A percentile compares a stretch with the other conserved stretches of the same genome.
Evolutionary conservation across 1,140 invertebrate genomes (phyloP).

Genomic region (Colletes gigas): DNA sequence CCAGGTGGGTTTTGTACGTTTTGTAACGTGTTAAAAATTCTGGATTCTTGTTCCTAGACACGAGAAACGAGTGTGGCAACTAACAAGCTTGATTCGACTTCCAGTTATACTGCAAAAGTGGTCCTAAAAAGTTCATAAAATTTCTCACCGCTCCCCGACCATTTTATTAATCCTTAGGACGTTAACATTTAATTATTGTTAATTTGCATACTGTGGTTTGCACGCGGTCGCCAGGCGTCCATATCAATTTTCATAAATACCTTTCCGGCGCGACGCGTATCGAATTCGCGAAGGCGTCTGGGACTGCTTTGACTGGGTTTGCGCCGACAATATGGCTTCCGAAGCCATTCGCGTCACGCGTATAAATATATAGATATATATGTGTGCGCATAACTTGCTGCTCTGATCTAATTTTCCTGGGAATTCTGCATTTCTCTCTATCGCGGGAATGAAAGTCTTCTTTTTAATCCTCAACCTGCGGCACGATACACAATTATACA

Average conservation of each 20-base stretch:
- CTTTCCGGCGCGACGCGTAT: not conserved
- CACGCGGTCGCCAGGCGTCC: not conserved
- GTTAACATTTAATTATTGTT: no score
- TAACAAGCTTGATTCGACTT: no score
- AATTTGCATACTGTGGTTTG: no score
- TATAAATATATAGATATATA: not conserved
- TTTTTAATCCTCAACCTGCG: not conserved
- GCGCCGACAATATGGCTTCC: slow-evolving; percentile 59
- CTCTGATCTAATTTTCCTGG: slow-evolving; percentile 63
- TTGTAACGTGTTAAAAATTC: no score
- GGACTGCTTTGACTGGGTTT: not conserved
- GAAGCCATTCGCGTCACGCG: slow-evolving; percentile 61
- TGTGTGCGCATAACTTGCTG: not conserved
- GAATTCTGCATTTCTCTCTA: slow-evolving; percentile 32
- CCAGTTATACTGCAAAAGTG: no score
- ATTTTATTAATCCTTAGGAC: no score
- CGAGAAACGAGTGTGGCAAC: no score
- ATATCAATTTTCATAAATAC: not conserved
- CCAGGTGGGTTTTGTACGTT: slow-evolving; percentile 82
- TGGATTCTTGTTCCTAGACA: no score
- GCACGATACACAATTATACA: not conserved
- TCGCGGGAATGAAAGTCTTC: slow-evolving; percentile 40
- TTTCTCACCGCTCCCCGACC: no score
- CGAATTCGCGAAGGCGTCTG: not conserved
- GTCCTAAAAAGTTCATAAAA: no score